Base-by-base conservation (phyloP, 2,797 vertebrate species). In the Poliocrania exsul region DNA sequence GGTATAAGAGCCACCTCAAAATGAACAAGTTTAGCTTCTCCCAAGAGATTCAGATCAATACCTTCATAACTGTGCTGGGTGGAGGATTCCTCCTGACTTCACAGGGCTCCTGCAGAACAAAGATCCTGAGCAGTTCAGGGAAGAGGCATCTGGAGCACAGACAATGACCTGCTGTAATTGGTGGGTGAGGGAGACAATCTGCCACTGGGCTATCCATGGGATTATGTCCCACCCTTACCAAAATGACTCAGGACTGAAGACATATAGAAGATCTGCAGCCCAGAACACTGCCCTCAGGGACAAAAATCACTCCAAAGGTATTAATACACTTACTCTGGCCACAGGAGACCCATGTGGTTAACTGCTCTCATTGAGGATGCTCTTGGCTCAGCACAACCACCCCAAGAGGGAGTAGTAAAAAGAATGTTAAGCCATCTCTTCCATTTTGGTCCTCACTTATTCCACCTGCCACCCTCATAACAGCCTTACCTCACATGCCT, bases 131-230 rank as follows among this genome's bases (percentile, higher is more conserved):
- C 42, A 81, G 66, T 25, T 64, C 37, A 18, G 62, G 35, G 51
- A 67, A 40, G 42, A 58, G 40, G 19, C 58, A 87, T 46, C 90
- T 17, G 24, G n/a, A 66, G 38, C 66, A 51, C 54, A 15, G 26
- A 10, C 31, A 53, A 4, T 1, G 11, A 16, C 35, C 31, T 0
- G 0, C 86, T 23, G 50, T 0, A 12, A 51, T 33, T 3, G 3
- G 33, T 8, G 35, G 50, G 67, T 16, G 5, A 29, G 37, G 84
- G 72, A 13, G 5, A 37, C 2, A 12, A 25, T 40, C 40, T 44
- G 56, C 47, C 1, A 0, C 5, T 0, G 31, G 75, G 53, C 16
- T 8, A 35, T 15, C 0, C 0, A 26, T 65, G 28, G 50, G 37
- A 38, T 28, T 20, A 8, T 42, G 47, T 40, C 28, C 13, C 24